Evolutionary conservation across 2,888 invertebrate species (phyloP).

Genomic region (Cephus pulcher): DNA sequence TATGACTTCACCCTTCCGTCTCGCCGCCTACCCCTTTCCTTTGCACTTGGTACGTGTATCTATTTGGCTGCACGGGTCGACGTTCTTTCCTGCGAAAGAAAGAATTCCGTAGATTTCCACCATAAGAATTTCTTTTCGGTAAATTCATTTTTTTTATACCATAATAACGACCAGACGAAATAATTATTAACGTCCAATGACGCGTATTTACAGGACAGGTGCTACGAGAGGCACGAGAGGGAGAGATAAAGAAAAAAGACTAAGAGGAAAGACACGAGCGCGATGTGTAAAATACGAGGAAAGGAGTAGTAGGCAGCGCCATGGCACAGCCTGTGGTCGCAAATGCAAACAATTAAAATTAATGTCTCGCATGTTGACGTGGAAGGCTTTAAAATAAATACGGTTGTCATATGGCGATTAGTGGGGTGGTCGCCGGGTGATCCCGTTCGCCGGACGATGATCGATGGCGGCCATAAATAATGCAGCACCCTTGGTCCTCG

Average conservation of each 20-base stretch:
- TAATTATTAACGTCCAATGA: neutral
- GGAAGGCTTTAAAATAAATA: slow-evolving; percentile 61
- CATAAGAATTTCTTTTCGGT: neutral
- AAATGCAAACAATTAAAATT: slow-evolving; percentile 58
- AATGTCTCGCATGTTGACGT: slow-evolving; percentile 55
- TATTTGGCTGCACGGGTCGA: neutral
- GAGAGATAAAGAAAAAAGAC: neutral
- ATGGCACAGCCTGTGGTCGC: slow-evolving; percentile 20
- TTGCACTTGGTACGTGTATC: neutral
- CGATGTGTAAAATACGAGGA: neutral
- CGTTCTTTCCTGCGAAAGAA: neutral
- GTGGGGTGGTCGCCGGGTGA: slow-evolving; percentile 55
- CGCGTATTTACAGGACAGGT: neutral
- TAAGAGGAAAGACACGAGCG: neutral
- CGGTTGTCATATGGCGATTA: slow-evolving; percentile 66
- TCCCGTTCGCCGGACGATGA: slow-evolving; percentile 58
- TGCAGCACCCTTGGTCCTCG: slow-evolving; percentile 56
- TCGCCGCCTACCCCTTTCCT: neutral
- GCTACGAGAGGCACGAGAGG: no score
- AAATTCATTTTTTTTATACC: neutral
- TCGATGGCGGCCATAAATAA: slow-evolving; percentile 65
- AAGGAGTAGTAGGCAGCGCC: neutral
- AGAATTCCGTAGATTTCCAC: neutral
- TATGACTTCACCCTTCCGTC: neutral
- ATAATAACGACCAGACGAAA: neutral